These are phyloP conservation scores for Coecobrya sp. DNA, from an alignment of 2,888 invertebrate genomes.

Conservation along the genomic window DNA sequence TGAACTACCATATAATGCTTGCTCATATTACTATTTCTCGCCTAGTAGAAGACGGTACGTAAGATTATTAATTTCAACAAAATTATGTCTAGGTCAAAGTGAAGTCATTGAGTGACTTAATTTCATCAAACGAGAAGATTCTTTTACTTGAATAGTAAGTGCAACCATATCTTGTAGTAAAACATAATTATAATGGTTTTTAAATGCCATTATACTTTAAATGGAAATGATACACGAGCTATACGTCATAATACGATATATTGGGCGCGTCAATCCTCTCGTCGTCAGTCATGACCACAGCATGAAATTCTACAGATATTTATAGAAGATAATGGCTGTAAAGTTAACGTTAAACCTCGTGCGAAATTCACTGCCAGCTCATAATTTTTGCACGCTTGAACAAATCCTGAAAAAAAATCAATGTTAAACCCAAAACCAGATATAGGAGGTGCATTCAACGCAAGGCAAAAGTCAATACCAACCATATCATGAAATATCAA, in stretches of 20 bases:
- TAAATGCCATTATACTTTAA: background rate
- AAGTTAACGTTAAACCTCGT: background rate
- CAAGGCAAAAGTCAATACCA: background rate
- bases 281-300: background rate
- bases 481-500: background rate
- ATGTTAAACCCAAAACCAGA: background rate
- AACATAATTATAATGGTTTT: background rate
- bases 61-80: background rate
- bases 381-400: background rate
- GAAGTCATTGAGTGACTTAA: background rate
- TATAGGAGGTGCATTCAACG: background rate
- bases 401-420: background rate
- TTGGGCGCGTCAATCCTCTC: background rate
- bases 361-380: background rate
- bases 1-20: slow-evolving; percentile 30
- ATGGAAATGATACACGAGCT: slow-evolving; percentile 27
- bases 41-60: background rate
- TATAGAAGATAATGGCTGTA: background rate
- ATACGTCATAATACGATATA: background rate
- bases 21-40: background rate
- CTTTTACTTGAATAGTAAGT: background rate
- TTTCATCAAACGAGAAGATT: background rate
- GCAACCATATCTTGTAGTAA: background rate
- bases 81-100: slow-evolving; percentile 16
- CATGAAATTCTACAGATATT: background rate